Percentiles rank a stretch among this genome's conserved stretches.
Conservation (phyloP, 2,888 invertebrate species). For the Harpagoxenus sublaevis region DNA sequence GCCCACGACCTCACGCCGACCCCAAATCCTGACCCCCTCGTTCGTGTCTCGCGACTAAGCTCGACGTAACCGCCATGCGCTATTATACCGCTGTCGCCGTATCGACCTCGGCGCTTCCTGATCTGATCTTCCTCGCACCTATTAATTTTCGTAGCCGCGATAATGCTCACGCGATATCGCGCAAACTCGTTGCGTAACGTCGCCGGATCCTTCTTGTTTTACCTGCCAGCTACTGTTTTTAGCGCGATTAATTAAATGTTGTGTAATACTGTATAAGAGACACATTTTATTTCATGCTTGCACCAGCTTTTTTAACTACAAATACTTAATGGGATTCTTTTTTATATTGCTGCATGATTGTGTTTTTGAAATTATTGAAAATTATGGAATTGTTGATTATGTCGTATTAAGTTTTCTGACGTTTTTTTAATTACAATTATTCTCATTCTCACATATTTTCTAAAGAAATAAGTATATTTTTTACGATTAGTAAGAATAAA, state of each 20-base stretch:
- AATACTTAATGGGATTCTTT: not conserved
- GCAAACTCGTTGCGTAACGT: slow-evolving; percentile 16
- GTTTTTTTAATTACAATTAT: not conserved
- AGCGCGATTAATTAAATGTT: slow-evolving; percentile 5
- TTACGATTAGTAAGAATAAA: not conserved
- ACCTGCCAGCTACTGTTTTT: not conserved
- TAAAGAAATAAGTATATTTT: not conserved
- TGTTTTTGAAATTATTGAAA: not conserved
- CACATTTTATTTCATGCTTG: not conserved
- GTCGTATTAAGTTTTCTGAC: slow-evolving; percentile 1
- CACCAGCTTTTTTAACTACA: slow-evolving; percentile 19
- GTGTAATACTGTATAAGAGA: not conserved
- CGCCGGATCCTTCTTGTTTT: slow-evolving; percentile 1
- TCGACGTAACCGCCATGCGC: slow-evolving; percentile 53
- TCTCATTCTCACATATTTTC: not conserved
- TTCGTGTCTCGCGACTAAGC: slow-evolving; percentile 59
- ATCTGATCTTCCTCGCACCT: slow-evolving; percentile 53
- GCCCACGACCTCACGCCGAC: slow-evolving; percentile 76
- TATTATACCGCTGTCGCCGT: slow-evolving; percentile 60
- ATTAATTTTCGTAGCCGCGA: slow-evolving; percentile 41
- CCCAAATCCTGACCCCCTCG: slow-evolving; percentile 74
- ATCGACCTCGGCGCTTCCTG: slow-evolving; percentile 32
- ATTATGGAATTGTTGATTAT: not conserved
- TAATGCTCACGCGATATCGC: slow-evolving; percentile 41
- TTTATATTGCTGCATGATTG: slow-evolving; percentile 1